Base-by-base conservation (phyloP, 2,797 vertebrate genomes). In the Hemibagrus guttatus region DNA sequence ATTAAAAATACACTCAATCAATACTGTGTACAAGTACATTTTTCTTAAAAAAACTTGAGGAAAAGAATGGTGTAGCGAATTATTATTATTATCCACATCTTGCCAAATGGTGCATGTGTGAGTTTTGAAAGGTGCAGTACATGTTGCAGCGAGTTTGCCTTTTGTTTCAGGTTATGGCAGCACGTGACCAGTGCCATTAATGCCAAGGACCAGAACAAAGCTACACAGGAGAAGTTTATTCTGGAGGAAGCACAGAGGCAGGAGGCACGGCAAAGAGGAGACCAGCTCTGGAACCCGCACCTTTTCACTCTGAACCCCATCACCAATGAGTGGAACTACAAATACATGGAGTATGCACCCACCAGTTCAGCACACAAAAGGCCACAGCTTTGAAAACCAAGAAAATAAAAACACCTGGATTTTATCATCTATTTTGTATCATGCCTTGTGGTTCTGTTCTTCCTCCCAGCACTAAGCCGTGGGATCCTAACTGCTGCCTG, bases 191-290 rank as follows among this genome's bases (percentile, higher is more conserved):
- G 93, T 71, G 98, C 98, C 88, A 99, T 99, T 89, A 84, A 90
- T 86, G 96, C 96, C 74, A 96, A 96, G 0, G 98, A 99, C 93
- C 98, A 99, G 90, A 88, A 96, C 87, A 95, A 91, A 87, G 98
- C 98, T 7, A 99, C 98, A 0, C 96, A 97, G 92, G 97, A 99
- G 88, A 99, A 99, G 91, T 97, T 95, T 89, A 93, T 96, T 0
- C 92, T 99, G 90, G 98, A 99, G 90, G 98, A 99, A 88, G 97
- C 96, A 0, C 98, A 99, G 94, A 93, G 98, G 76, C 95, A 86
- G 21, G 94, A 95, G 0, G 91, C 95, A 71, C 93, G 91, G 3
- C 97, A 97, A 88, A 92, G 96, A 76, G 97, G 95, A 90, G 97
- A 98, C 61, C 92, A 87, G 0, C 91, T 96, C 19, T 99, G 97